These are phyloP conservation scores for Blastomussa wellsi DNA, from an alignment of 92 coral and sea anemone genomes.

Conservation along the genomic window DNA sequence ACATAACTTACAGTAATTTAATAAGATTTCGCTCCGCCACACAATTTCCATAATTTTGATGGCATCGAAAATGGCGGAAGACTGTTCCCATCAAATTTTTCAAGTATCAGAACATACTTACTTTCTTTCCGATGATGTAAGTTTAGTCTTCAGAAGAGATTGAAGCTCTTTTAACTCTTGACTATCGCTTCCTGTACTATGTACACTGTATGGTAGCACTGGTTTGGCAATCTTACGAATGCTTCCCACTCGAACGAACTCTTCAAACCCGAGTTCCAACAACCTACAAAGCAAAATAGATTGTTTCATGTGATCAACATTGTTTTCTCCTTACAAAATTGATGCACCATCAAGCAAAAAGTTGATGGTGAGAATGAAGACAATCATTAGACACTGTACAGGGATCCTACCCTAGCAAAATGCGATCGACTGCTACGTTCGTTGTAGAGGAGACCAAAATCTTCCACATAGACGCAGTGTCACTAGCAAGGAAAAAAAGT, in stretches of 20 bases:
- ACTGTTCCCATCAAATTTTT: too few relatives aligned
- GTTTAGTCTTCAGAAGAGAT: conserved; percentile 76
- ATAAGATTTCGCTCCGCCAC: too few relatives aligned
- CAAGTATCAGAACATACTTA: conserved; percentile 32
- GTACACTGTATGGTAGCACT: conserved; percentile 89
- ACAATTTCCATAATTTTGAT: too few relatives aligned
- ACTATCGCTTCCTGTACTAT: conserved; percentile 80
- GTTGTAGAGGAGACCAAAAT: conserved; percentile 96
- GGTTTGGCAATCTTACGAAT: conserved; percentile 95
- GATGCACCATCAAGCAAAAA: neutral
- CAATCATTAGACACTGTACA: neutral
- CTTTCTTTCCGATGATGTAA: conserved; percentile 79
- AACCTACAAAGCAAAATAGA: conserved; percentile 49
- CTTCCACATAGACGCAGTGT: conserved; percentile 56
- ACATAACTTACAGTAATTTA: too few relatives aligned
- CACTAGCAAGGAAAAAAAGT: neutral
- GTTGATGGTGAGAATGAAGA: neutral
- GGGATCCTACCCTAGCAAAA: conserved; percentile 76
- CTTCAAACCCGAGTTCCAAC: conserved; percentile 90
- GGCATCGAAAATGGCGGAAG: too few relatives aligned
- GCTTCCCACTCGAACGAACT: conserved; percentile 98
- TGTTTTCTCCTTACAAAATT: neutral
- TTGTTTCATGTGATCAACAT: neutral
- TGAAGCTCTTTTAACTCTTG: conserved; percentile 92
- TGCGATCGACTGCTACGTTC: conserved; percentile 96